A percentile compares a stretch with the other conserved stretches of the same genome.
Evolutionary conservation across 2,113 vertebrate species (phyloP).

Genomic region (Carollia perspicillata): DNA sequence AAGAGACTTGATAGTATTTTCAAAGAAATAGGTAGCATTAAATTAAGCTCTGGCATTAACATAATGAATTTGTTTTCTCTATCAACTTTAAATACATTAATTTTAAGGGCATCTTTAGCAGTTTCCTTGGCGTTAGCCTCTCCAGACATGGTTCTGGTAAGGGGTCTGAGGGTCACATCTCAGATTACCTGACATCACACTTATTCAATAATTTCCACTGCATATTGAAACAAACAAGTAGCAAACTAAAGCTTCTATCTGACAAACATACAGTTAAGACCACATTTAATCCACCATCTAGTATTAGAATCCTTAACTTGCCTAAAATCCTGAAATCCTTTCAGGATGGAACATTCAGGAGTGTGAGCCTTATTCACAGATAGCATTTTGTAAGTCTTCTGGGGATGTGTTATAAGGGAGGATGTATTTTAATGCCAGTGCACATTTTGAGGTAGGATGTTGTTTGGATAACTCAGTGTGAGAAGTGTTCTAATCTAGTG

Average conservation of each 20-base stretch:
- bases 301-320: slow-evolving; percentile 40
- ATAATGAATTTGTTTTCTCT: background rate
- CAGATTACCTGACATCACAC: slow-evolving; percentile 39
- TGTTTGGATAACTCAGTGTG: background rate
- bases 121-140: slow-evolving; percentile 54
- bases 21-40: slow-evolving; percentile 66
- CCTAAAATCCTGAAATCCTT: background rate
- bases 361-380: background rate
- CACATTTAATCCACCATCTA: slow-evolving; percentile 54
- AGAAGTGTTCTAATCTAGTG: background rate
- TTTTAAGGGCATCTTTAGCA: slow-evolving; percentile 41
- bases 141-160: slow-evolving; percentile 44
- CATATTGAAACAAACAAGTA: slow-evolving; percentile 73
- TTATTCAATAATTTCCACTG: slow-evolving; percentile 55
- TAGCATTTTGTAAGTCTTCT: background rate
- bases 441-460: background rate
- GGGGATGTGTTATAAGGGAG: too few relatives aligned
- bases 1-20: slow-evolving; percentile 71
- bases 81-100: background rate
- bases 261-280: slow-evolving; percentile 53
- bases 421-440: background rate
- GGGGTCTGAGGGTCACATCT: slow-evolving; percentile 22
- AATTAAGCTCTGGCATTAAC: slow-evolving; percentile 66
- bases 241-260: slow-evolving; percentile 56
- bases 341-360: slow-evolving; percentile 21